Evolutionary conservation across 2,797 vertebrate species (phyloP).

Genomic region (Galagoides demidoff): DNA sequence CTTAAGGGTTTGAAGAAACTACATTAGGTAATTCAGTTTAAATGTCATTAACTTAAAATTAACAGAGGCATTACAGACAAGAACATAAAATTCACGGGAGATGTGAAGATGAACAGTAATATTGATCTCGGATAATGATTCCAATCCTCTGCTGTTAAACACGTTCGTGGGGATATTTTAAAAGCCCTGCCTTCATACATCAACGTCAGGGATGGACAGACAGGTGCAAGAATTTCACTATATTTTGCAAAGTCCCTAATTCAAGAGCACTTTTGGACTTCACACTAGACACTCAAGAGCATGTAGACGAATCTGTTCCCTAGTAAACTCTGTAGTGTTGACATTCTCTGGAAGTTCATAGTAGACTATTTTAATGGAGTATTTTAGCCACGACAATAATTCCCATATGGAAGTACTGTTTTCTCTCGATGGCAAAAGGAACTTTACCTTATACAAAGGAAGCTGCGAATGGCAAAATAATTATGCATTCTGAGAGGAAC

Average conservation of each 20-base stretch:
- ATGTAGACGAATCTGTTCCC: not conserved
- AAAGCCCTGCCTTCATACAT: not conserved
- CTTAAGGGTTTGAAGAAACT: constrained; percentile 44
- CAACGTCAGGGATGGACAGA: not conserved
- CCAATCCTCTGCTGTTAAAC: not conserved
- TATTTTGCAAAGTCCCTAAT: not conserved
- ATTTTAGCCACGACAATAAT: not conserved
- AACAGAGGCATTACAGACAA: not conserved
- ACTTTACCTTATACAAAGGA: not conserved
- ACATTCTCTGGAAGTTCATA: not conserved
- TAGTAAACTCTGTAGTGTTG: not conserved
- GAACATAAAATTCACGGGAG: not conserved
- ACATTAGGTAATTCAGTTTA: not conserved
- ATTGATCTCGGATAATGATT: constrained; percentile 34
- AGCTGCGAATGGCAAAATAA: constrained; percentile 18
- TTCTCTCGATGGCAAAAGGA: not conserved
- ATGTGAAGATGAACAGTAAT: constrained; percentile 19
- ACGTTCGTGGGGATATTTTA: not conserved
- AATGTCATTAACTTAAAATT: constrained; percentile 28
- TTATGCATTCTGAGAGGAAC: not conserved
- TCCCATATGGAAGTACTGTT: not conserved
- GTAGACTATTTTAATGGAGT: constrained; percentile 10
- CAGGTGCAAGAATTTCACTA: not conserved
- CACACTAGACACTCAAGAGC: not conserved
- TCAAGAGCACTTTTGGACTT: not conserved